These are phyloP conservation scores for Resseliella maxima DNA, from an alignment of 2,888 invertebrate genomes.

Conservation along the genomic window DNA sequence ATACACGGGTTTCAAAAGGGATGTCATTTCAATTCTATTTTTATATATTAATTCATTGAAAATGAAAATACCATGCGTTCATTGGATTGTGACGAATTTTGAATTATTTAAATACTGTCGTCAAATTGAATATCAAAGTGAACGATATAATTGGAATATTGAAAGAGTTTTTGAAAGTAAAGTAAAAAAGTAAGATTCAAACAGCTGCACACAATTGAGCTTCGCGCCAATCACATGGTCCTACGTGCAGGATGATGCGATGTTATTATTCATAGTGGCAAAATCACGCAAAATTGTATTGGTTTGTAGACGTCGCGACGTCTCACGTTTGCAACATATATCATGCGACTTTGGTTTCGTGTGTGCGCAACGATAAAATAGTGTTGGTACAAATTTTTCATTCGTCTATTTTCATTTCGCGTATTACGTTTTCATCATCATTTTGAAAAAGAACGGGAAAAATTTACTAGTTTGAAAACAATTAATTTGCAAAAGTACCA, in stretches of 20 bases:
- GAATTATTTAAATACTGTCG: neutral
- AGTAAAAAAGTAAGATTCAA: neutral
- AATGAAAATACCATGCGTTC: neutral
- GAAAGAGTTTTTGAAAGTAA: neutral
- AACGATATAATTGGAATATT: neutral
- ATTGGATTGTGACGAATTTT: neutral
- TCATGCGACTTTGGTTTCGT: neutral
- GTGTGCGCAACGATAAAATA: neutral
- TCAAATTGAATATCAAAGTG: neutral
- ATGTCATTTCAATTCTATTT: neutral
- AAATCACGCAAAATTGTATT: constrained; percentile 22
- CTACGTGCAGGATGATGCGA: constrained; percentile 31
- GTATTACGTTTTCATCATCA: constrained; percentile 35
- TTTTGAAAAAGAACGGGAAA: neutral
- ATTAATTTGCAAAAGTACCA: too few species aligned
- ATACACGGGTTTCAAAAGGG: neutral
- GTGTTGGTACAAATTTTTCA: constrained; percentile 24
- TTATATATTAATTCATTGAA: neutral
- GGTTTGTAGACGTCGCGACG: constrained; percentile 30
- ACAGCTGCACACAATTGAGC: constrained; percentile 6
- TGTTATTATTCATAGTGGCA: constrained; percentile 19
- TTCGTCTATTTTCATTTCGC: constrained; percentile 51
- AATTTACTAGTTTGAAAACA: too few species aligned
- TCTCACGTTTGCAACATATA: neutral
- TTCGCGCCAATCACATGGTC: constrained; percentile 37